Evolutionary conservation across 1,140 invertebrate species (phyloP), one percentile per base, ranked within the genome.

Genomic region (Rhynchophorus ferrugineus): DNA sequence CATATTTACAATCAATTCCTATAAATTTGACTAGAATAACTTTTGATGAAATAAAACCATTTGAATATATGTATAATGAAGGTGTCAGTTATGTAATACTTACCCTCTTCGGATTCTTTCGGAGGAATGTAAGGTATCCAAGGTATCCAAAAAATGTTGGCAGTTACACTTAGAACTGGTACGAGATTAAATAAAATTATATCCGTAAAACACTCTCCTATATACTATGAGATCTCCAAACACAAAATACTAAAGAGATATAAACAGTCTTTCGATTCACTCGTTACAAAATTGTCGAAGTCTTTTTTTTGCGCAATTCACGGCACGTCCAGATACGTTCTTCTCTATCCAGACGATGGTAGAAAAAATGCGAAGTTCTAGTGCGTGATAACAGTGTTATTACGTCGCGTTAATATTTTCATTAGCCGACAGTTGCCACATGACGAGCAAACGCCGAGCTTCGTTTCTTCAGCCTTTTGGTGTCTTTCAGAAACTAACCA

Each of bases 401-500:
- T 17, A 13, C n/a, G 6, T 44, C 17, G 21, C 21, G 17, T 44
- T n/a, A 44, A 9, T 35, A 18, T 47, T 36, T 47, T 38, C 9
- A 20, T 16, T 17, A 20, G 22, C 20, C 16, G 35, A 35, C 16
- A 38, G 37, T 20, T 38, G 33, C 16, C 22, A 45, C 22, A 44
- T 44, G 6, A n/a, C 41, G 21, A 36, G 22, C 14, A 24, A 44
- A 14, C 16, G 35, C 42, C 33, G 45, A 48, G 57, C 64, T 58
- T 59, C 54, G 16, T 19, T 34, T 37, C 56, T 54, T 51, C 45
- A 54, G 48, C 52, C 54, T 58, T 29, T 58, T 54, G 48, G 56
- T 60, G 61, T 61, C 67, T 63, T 68, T 60, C 61, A 56, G 59
- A 63, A 63, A 68, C 63, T 62, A 62, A 64, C 58, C 63, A 66